These are phyloP conservation scores for Drosophila algonquin DNA, from an alignment of 2,888 invertebrate genomes.

Conservation along the genomic window DNA sequence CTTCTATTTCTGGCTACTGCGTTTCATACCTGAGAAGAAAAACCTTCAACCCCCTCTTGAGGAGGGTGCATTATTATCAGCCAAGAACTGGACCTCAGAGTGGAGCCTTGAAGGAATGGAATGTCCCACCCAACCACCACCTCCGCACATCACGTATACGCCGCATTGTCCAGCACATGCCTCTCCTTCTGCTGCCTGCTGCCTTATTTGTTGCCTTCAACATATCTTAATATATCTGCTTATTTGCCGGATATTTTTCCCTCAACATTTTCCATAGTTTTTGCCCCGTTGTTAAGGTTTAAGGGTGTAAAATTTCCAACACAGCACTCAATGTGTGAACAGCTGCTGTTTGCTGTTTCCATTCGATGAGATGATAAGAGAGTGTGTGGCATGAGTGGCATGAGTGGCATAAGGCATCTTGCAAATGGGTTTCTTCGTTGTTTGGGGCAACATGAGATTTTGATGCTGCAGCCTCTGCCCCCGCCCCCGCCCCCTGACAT, in stretches of 20 bases:
- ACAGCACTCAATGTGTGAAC: constrained; percentile 15
- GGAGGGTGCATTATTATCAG: constrained; percentile 28
- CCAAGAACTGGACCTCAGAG: background rate
- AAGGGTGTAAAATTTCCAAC: constrained; percentile 24
- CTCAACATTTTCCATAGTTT: constrained; percentile 5
- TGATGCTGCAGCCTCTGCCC: constrained; percentile 39
- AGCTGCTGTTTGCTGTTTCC: constrained; percentile 26
- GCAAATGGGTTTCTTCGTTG: constrained; percentile 1
- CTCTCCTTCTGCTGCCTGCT: background rate
- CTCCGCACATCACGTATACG: constrained; percentile 54
- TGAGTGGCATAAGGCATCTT: constrained; percentile 6
- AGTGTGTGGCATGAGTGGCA: constrained; percentile 20
- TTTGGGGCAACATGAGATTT: constrained; percentile 58
- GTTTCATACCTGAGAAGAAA: constrained; percentile 21
- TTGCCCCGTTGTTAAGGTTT: background rate
- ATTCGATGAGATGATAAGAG: constrained; percentile 1
- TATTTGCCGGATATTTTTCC: constrained; percentile 32
- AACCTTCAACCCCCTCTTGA: background rate
- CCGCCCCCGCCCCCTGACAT: constrained; percentile 28
- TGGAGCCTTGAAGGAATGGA: background rate
- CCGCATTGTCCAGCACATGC: constrained; percentile 35
- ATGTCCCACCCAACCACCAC: background rate
- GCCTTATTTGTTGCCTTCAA: background rate
- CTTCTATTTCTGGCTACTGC: constrained; percentile 24
- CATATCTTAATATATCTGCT: constrained; percentile 40